Evolutionary conservation across 2,888 invertebrate species (phyloP).

Genomic region (Agapetus fuscipes): DNA sequence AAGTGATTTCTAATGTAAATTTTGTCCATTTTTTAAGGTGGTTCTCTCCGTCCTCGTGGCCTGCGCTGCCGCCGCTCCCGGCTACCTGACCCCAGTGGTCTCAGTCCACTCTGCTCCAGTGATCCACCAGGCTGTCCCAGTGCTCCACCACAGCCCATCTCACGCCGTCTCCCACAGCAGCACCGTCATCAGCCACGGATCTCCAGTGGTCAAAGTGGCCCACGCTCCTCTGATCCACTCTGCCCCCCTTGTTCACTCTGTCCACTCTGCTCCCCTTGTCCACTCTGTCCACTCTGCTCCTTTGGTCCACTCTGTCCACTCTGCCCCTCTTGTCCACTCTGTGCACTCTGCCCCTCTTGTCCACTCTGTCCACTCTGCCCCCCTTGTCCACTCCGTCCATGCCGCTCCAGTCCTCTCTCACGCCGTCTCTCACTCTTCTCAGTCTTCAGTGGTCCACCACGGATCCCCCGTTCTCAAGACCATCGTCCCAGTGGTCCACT

Average conservation of each 20-base stretch:
- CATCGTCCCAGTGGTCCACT: conserved; percentile 4
- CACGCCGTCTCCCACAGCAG: conserved; percentile 40
- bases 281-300: conserved; percentile 25
- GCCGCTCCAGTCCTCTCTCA: conserved; percentile 3
- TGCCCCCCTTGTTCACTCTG: conserved; percentile 22
- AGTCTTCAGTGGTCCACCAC: conserved; percentile 2
- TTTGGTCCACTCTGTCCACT: conserved; percentile 12
- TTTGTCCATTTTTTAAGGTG: too few species aligned
- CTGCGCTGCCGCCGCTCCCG: conserved; percentile 17
- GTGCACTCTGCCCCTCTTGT: conserved; percentile 22
- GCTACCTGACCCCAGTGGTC: conserved; percentile 21
- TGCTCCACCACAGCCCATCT: conserved; percentile 28
- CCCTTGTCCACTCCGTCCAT: conserved; percentile 24
- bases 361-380: conserved; percentile 25
- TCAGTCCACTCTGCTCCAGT: conserved; percentile 22
- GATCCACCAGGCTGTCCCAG: conserved; percentile 26
- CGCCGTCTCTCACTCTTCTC: neutral
- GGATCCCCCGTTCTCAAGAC: conserved; percentile 2
- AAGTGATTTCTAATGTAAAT: too few species aligned
- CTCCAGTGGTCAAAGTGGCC: conserved; percentile 22
- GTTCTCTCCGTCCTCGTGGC: conserved; percentile 26
- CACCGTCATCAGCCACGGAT: conserved; percentile 34
- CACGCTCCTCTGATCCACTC: conserved; percentile 24
- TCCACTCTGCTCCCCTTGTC: conserved; percentile 21
- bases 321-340: conserved; percentile 7